Evolutionary conservation across 2,888 invertebrate species (phyloP), one percentile per base, ranked within the genome.

Genomic region (Calameuta filiformis): DNA sequence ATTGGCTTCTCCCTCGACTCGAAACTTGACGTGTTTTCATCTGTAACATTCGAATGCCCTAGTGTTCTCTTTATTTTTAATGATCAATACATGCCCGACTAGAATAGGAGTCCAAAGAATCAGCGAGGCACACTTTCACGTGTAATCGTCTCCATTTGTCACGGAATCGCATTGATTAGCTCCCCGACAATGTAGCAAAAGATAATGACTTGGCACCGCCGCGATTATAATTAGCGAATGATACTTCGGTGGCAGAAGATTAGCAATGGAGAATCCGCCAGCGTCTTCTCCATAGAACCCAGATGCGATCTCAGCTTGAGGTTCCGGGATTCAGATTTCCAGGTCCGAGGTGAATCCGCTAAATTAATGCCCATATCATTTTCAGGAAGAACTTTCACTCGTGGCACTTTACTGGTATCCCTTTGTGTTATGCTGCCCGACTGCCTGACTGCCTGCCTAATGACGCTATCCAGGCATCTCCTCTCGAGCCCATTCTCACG

Each of bases 341-440:
- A 23, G 56, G 56, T 56, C 56, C 56, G 56, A 23, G 56, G 23
- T 71, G 71, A 71, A 71, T 71, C 71, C 79, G 71, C 71, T 76
- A 75, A 79, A 82, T 81, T 82, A 82, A 80, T 81, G 76, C 69
- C 73, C 80, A 81, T 84, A 85, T 85, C 80, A 85, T 84, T 86
- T 85, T 83, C 82, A 84, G 81, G 82, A 71, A 74, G 77, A 80
- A 87, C 86, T 87, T 87, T 87, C 87, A 85, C 87, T 81, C 76
- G 79, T 56, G 23, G 23, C 23, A 56, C 56, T 56, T 56, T 23
- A 9, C 56, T 56, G 56, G 9, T 9, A 56, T 56, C 56, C 56
- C 56, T 56, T 56, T 56, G 56, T 56, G 56, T 56, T 56, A 23
- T 1, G 23, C 56, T 56, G 23, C 56, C 56, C 23, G 15, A 9